A percentile compares a stretch with the other conserved stretches of the same genome.
Evolutionary conservation across 2,797 vertebrate genomes (phyloP).

Genomic region (Champsocephalus gunnari): DNA sequence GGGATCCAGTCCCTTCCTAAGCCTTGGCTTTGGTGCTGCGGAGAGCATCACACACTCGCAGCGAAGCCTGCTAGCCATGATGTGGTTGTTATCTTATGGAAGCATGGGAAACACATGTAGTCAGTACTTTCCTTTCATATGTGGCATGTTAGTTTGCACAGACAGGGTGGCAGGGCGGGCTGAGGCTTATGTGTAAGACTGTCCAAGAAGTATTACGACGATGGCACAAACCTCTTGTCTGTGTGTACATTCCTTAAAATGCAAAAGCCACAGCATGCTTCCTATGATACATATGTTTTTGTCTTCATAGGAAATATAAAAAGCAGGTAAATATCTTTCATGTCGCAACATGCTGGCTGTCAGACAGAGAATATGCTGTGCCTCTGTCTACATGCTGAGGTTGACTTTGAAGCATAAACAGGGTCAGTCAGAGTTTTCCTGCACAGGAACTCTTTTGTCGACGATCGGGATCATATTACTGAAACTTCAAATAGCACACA

Average conservation of each 20-base stretch:
- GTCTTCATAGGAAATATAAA: slow-evolving; percentile 34
- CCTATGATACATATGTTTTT: slow-evolving; percentile 40
- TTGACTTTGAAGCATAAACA: slow-evolving; percentile 38
- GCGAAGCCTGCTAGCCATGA: slow-evolving; percentile 70
- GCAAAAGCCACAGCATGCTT: slow-evolving; percentile 11
- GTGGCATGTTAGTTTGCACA: slow-evolving; percentile 55
- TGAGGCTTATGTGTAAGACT: slow-evolving; percentile 34
- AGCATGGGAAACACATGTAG: slow-evolving; percentile 82
- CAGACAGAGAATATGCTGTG: slow-evolving; percentile 38
- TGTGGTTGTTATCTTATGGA: slow-evolving; percentile 78
- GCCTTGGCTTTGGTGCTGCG: slow-evolving; percentile 71
- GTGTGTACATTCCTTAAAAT: slow-evolving; percentile 29
- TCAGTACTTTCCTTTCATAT: slow-evolving; percentile 65
- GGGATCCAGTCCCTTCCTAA: slow-evolving; percentile 86
- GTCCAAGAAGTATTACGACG: slow-evolving; percentile 41
- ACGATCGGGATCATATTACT: slow-evolving; percentile 42
- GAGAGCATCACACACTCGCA: slow-evolving; percentile 64
- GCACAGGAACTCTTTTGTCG: slow-evolving; percentile 53
- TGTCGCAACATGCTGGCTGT: slow-evolving; percentile 29
- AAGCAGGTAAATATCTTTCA: slow-evolving; percentile 38
- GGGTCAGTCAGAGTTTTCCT: slow-evolving; percentile 57
- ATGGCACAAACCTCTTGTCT: slow-evolving; percentile 10
- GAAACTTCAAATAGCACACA: slow-evolving; percentile 54
- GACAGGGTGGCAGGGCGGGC: slow-evolving; percentile 34
- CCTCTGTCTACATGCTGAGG: slow-evolving; percentile 16